Base-by-base conservation (phyloP, 2,797 vertebrate genomes). In the Margarornis squamiger region DNA sequence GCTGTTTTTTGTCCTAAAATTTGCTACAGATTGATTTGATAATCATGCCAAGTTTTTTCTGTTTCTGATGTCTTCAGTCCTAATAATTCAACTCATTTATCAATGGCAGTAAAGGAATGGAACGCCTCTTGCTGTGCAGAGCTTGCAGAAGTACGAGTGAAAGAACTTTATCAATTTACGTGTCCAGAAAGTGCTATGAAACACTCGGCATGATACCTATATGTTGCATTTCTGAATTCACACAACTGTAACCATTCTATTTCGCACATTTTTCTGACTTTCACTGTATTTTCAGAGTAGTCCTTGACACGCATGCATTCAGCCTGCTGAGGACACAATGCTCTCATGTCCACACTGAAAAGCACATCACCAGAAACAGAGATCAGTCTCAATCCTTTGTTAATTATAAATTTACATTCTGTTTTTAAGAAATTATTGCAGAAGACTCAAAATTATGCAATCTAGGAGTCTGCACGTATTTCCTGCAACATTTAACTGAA, bases 21-120 rank as follows among this genome's bases (percentile, higher is more conserved):
- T 79, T 92, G 54, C 71, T 92, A 74, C 75, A 73, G 76, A 95
- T 86, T 90, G 76, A 92, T 92, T 95, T 84, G 71, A 90, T 88
- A 88, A 88, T 71, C 71, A 84, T 24, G 15, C 36, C 43, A 84
- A 81, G 34, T 87, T 92, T 48, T 45, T 86, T 90, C 34, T 48
- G 15, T 52, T 93, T 94, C 80, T 82, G 54, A 70, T 92, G 48
- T 90, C 58, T 88, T 90, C 90, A 80, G 73, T 73, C 36, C n/a
- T 86, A 88, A 85, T 88, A 87, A 95, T 88, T 95, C 88, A 85
- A 85, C 36, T 85, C n/a, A 87, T 92, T 94, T 95, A 81, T 90
- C 93, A 92, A 41, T 51, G 43, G 52, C 4, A 12, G 45, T 54
- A 77, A 79, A 79, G 57, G 63, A 94, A 87, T 77, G 84, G 63